Percentiles rank a stretch among this genome's conserved stretches.
These are phyloP conservation scores for Scaptodrosophila latifasciaeformis DNA, from an alignment of 2,888 invertebrate genomes.

Conservation along the genomic window DNA sequence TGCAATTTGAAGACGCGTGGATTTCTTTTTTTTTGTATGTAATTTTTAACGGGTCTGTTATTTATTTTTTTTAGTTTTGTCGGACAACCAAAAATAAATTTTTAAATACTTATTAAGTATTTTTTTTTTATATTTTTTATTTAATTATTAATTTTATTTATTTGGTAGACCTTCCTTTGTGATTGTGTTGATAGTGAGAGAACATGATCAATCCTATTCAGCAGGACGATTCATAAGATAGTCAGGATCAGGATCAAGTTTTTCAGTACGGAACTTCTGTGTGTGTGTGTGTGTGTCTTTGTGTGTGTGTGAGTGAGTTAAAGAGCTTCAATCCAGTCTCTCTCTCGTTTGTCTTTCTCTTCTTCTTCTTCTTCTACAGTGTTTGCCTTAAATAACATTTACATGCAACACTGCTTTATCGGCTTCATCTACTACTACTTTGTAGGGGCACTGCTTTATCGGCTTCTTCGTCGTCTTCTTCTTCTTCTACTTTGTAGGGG, in stretches of 20 bases:
- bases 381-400: too few species aligned
- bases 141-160: slow-evolving; percentile 21
- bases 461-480: too few species aligned
- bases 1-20: slow-evolving; percentile 49
- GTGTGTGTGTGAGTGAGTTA: slow-evolving; percentile 13
- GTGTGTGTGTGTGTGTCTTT: slow-evolving; percentile 23
- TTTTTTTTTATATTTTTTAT: background rate
- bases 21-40: slow-evolving; percentile 24
- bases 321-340: background rate
- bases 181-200: background rate
- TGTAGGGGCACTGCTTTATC: too few species aligned
- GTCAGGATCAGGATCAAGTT: too few species aligned
- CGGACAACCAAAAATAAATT: slow-evolving; percentile 44
- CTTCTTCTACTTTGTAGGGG: too few species aligned
- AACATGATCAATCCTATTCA: too few species aligned
- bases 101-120: slow-evolving; percentile 14
- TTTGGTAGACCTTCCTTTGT: slow-evolving; percentile 6
- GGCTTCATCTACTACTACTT: too few species aligned
- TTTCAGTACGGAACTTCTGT: slow-evolving; percentile 23
- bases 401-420: too few species aligned
- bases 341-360: slow-evolving; percentile 10
- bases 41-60: too few species aligned
- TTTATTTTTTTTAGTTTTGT: slow-evolving; percentile 14
- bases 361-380: slow-evolving; percentile 13
- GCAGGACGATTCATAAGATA: too few species aligned